Evolutionary conservation across 1,140 invertebrate genomes (phyloP).

Genomic region (Bombus superbus): DNA sequence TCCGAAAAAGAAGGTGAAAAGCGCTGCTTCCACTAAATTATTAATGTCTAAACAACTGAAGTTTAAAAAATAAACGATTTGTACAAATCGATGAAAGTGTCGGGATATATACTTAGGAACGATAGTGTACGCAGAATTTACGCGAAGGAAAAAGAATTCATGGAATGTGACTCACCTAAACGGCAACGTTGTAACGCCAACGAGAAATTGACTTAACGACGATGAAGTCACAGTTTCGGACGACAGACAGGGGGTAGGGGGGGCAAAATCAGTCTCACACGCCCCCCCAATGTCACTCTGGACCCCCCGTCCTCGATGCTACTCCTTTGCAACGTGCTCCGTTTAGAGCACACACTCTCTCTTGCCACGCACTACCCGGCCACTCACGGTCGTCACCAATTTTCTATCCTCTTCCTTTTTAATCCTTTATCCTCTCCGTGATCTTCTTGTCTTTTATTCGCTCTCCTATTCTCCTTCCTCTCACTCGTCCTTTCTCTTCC

Average conservation of each 20-base stretch:
- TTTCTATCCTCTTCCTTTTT: conserved; percentile 6
- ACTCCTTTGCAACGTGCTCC: conserved; percentile 48
- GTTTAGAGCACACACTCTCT: conserved; percentile 42
- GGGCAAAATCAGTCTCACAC: conserved; percentile 70
- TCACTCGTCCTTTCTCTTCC: background rate
- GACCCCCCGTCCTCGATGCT: conserved; percentile 59
- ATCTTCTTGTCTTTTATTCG: background rate
- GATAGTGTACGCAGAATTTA: background rate
- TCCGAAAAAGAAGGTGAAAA: no score
- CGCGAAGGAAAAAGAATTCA: conserved; percentile 5
- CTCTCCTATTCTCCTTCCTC: background rate
- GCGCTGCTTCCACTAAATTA: no score
- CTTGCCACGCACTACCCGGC: conserved; percentile 26
- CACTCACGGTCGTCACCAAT: conserved; percentile 36
- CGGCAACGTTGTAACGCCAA: conserved; percentile 58
- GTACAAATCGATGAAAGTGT: no score
- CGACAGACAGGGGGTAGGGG: conserved; percentile 52
- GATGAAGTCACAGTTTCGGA: conserved; percentile 48
- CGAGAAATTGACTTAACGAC: conserved; percentile 41
- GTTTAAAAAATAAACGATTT: no score
- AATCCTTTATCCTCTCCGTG: no score
- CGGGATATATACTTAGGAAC: no score
- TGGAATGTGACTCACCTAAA: conserved; percentile 67
- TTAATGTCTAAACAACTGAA: no score
- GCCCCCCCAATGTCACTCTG: conserved; percentile 68